Conservation (phyloP, 2,113 vertebrate species). For the Poeciliopsis retropinna region DNA sequence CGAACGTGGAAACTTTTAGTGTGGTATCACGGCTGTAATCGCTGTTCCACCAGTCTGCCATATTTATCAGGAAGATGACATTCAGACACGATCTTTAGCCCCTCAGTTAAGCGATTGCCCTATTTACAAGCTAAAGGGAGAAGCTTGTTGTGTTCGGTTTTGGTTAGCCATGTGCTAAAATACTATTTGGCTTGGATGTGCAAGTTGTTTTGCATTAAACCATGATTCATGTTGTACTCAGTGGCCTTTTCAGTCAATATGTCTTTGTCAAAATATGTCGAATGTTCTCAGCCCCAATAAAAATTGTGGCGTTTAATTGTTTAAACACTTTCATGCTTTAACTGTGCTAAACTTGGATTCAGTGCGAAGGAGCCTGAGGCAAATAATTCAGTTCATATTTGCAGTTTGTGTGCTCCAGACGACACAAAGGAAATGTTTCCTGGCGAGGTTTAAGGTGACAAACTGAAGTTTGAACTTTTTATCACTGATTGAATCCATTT, state of each 20-base stretch:
- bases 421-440: not conserved
- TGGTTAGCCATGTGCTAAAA: not conserved
- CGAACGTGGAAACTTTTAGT: not conserved
- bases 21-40: not conserved
- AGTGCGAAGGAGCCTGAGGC: not conserved
- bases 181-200: not conserved
- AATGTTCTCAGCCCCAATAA: not conserved
- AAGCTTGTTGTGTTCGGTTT: not conserved
- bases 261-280: not conserved
- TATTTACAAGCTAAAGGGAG: not conserved
- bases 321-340: not conserved
- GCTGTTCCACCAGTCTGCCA: not conserved
- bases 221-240: not conserved
- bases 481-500: not conserved
- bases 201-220: not conserved
- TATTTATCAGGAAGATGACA: not conserved
- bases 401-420: too few species aligned
- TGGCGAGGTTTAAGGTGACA: not conserved
- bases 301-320: not conserved
- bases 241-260: not conserved
- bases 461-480: not conserved
- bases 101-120: too few species aligned
- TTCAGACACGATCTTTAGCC: not conserved
- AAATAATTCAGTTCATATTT: not conserved
- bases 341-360: not conserved